Percentiles rank a stretch among this genome's conserved stretches.
These are phyloP conservation scores for Pristis pectinata DNA, from an alignment of 2,797 vertebrate species.

Conservation along the genomic window DNA sequence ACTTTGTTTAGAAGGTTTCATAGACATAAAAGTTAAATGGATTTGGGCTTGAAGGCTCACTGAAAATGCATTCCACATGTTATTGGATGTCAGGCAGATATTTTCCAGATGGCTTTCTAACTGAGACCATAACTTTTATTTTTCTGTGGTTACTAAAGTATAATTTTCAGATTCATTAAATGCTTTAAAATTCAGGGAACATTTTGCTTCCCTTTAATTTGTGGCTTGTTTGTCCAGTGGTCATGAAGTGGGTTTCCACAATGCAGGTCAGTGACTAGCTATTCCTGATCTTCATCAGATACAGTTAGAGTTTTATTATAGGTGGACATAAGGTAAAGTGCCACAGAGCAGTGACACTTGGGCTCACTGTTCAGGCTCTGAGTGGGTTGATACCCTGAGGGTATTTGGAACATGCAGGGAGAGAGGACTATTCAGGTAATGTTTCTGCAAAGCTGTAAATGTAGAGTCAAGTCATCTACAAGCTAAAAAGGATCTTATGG, in stretches of 20 bases:
- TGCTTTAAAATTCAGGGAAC: neutral
- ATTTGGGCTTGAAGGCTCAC: conserved; percentile 25
- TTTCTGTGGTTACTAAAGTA: neutral
- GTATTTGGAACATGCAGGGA: neutral
- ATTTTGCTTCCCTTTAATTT: neutral
- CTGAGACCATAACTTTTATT: conserved; percentile 41
- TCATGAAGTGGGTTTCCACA: too few species aligned
- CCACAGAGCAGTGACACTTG: neutral
- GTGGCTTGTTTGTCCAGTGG: neutral
- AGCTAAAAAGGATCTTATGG: neutral
- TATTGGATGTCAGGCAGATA: conserved; percentile 39
- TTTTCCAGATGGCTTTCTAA: conserved; percentile 44
- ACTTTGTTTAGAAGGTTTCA: conserved; percentile 30
- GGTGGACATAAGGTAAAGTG: neutral
- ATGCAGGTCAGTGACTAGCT: neutral
- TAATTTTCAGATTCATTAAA: conserved; percentile 45
- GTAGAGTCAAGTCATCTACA: neutral
- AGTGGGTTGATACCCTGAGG: neutral
- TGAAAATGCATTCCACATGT: conserved; percentile 29
- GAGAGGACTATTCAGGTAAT: neutral
- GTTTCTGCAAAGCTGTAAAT: neutral
- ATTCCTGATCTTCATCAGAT: neutral
- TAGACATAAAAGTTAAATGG: conserved; percentile 24
- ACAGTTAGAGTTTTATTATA: neutral
- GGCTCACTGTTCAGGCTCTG: neutral